Evolutionary conservation across 1,140 invertebrate genomes (phyloP).

Genomic region (Zaprionus capensis): DNA sequence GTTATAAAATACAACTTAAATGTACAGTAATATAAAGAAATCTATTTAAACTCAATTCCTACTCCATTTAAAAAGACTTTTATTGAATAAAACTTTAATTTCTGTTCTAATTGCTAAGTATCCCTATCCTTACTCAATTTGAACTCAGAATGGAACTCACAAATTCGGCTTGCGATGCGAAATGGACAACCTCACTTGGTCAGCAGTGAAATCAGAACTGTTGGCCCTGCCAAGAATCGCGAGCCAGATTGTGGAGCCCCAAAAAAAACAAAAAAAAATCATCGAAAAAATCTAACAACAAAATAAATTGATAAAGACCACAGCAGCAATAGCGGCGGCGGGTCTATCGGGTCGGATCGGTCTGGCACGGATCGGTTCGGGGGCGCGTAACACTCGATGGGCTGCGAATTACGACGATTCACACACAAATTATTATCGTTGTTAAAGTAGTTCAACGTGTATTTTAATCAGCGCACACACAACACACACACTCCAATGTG

Average conservation of each 20-base stretch:
- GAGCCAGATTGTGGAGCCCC: background rate
- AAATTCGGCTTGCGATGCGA: background rate
- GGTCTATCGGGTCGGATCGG: background rate
- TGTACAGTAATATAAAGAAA: background rate
- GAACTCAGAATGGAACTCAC: background rate
- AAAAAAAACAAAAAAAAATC: background rate
- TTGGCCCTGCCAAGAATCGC: background rate
- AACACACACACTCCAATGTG: conserved; percentile 27
- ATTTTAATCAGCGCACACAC: conserved; percentile 19
- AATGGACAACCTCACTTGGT: background rate
- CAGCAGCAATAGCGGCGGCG: background rate
- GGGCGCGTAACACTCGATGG: background rate
- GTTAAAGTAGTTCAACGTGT: conserved; percentile 7
- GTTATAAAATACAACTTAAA: background rate
- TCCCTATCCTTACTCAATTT: background rate
- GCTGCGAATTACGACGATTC: conserved; percentile 6
- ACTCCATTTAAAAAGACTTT: no score
- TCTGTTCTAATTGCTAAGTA: background rate
- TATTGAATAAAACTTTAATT: background rate
- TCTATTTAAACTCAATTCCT: background rate
- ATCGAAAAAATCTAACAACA: background rate
- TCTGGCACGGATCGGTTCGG: background rate
- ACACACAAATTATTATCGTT: conserved; percentile 34
- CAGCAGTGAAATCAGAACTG: background rate
- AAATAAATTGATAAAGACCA: background rate